Conservation (phyloP, 2,888 invertebrate genomes). For the Andrena flavipes region DNA sequence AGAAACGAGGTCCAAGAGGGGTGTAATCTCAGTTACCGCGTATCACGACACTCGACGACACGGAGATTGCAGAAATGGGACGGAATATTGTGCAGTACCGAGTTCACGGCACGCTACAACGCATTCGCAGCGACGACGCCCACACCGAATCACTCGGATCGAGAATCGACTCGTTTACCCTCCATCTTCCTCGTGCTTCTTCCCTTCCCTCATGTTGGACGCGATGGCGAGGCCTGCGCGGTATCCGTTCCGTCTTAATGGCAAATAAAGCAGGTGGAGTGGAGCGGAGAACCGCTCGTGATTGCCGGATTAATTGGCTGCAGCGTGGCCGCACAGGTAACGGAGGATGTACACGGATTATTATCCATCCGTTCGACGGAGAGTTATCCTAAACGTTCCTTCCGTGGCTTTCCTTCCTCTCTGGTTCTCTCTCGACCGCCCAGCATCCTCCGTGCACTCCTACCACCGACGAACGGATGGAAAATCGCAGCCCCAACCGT, state of each 20-base stretch:
- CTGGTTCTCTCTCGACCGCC: background rate
- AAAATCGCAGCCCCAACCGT: background rate
- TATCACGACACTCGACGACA: background rate
- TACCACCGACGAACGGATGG: constrained; percentile 16
- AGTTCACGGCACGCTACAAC: background rate
- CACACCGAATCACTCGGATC: constrained; percentile 65
- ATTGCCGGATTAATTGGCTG: constrained; percentile 82
- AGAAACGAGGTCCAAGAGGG: background rate
- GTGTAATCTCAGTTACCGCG: background rate
- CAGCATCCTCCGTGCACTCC: background rate
- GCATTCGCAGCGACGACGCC: constrained; percentile 57
- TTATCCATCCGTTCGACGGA: constrained; percentile 70
- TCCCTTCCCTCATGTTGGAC: constrained; percentile 29
- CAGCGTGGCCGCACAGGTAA: constrained; percentile 74
- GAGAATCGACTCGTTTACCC: constrained; percentile 56
- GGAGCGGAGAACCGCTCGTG: constrained; percentile 74
- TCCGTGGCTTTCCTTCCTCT: constrained; percentile 49
- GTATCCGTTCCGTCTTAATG: constrained; percentile 72
- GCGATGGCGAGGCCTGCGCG: constrained; percentile 68
- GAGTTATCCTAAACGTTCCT: constrained; percentile 74
- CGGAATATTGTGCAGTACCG: constrained; percentile 10
- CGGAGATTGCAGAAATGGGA: constrained; percentile 36
- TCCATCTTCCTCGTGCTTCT: constrained; percentile 38
- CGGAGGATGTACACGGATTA: constrained; percentile 73
- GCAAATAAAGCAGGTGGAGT: constrained; percentile 79